Conservation (phyloP, 1,140 invertebrate genomes). For the Calycopis cecrops region DNA sequence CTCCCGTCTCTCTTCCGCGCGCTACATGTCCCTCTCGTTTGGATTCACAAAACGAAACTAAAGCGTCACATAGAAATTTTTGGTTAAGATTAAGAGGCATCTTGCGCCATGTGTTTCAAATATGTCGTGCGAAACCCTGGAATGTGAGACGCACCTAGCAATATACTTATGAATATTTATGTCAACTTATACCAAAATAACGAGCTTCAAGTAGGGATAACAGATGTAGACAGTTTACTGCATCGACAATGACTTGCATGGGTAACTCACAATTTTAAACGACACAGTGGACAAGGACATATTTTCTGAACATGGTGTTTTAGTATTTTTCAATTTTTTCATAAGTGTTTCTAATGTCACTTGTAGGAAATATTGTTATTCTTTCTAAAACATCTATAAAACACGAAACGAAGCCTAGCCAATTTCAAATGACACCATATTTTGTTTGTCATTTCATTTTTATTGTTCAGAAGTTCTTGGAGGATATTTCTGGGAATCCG, state of each 20-base stretch:
- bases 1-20: constrained; percentile 32
- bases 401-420: too few relatives aligned
- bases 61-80: constrained; percentile 47
- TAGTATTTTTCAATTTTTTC: too few relatives aligned
- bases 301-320: too few relatives aligned
- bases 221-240: constrained; percentile 2
- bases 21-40: constrained; percentile 31
- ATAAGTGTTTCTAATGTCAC: too few relatives aligned
- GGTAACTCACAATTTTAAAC: too few relatives aligned
- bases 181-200: constrained; percentile 8
- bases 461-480: background rate
- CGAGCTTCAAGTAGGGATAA: background rate
- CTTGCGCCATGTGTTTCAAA: constrained; percentile 31
- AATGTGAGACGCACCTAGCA: constrained; percentile 4
- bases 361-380: too few relatives aligned
- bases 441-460: background rate
- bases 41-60: constrained; percentile 29
- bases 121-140: constrained; percentile 21
- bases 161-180: constrained; percentile 1
- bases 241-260: background rate
- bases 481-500: background rate
- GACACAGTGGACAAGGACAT: too few relatives aligned
- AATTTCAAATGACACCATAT: background rate
- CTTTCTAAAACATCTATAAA: too few relatives aligned
- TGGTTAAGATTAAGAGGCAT: constrained; percentile 28